Percentiles rank a stretch among this genome's conserved stretches.
Conservation (phyloP, 1,140 invertebrate genomes). For the Hydropsyche tenuis region DNA sequence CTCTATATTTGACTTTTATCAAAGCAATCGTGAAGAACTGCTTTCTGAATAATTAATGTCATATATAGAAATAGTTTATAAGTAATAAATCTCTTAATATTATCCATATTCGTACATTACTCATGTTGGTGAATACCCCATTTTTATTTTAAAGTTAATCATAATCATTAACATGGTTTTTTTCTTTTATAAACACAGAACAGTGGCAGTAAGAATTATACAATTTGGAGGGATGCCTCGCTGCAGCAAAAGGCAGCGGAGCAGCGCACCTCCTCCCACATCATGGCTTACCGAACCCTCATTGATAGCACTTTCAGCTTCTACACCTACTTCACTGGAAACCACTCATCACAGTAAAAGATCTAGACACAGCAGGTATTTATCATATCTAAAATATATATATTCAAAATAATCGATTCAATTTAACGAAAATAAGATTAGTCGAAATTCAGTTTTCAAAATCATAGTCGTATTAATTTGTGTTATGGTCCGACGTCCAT, state of each 20-base stretch:
- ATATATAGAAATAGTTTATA: too few species aligned
- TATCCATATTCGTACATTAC: too few species aligned
- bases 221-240: slow-evolving; percentile 55
- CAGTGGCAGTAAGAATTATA: slow-evolving; percentile 7
- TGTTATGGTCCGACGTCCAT: background rate
- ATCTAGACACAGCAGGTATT: slow-evolving; percentile 58
- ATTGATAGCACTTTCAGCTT: slow-evolving; percentile 42
- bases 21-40: too few species aligned
- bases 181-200: too few species aligned
- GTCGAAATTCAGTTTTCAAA: too few species aligned
- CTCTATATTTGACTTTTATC: too few species aligned
- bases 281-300: slow-evolving; percentile 50
- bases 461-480: background rate
- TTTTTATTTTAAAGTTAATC: background rate
- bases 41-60: too few species aligned
- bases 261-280: slow-evolving; percentile 51
- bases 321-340: slow-evolving; percentile 52
- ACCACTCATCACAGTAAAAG: slow-evolving; percentile 58
- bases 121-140: background rate
- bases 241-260: slow-evolving; percentile 60
- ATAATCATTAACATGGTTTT: background rate
- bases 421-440: background rate
- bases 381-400: background rate
- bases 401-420: background rate
- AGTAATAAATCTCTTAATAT: too few species aligned